These are phyloP conservation scores for Vulpes vulpes DNA, from an alignment of 2,113 vertebrate species.

Conservation along the genomic window DNA sequence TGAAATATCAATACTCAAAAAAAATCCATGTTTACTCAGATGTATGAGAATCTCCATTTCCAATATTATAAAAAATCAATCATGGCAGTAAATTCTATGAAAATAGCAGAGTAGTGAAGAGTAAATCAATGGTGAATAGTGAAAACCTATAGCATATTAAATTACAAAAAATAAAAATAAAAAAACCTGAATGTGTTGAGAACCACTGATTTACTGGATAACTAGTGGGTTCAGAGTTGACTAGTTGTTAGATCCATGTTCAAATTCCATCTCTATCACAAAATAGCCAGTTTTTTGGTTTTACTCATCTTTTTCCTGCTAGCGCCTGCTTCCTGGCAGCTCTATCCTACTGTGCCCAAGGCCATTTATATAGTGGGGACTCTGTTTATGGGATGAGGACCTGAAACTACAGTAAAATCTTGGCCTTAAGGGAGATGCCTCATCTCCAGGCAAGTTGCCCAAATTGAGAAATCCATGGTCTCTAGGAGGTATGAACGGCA, in stretches of 20 bases:
- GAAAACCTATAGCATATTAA: neutral
- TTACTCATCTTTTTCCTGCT: neutral
- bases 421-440: neutral
- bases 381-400: neutral
- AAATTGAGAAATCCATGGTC: neutral
- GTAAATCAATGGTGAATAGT: neutral
- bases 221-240: neutral
- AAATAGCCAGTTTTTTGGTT: neutral
- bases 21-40: neutral
- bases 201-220: neutral
- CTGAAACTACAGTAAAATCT: neutral
- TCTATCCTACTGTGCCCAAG: neutral
- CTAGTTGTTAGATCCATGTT: neutral
- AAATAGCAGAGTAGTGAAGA: neutral
- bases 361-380: neutral
- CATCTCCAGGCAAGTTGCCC: neutral
- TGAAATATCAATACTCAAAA: neutral
- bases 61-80: neutral
- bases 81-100: neutral
- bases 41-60: neutral
- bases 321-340: neutral
- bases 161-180: neutral
- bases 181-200: constrained; percentile 1
- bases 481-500: neutral
- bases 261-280: neutral